Conservation (phyloP, 2,797 vertebrate genomes). For the Pseudocheirus occidentalis region DNA sequence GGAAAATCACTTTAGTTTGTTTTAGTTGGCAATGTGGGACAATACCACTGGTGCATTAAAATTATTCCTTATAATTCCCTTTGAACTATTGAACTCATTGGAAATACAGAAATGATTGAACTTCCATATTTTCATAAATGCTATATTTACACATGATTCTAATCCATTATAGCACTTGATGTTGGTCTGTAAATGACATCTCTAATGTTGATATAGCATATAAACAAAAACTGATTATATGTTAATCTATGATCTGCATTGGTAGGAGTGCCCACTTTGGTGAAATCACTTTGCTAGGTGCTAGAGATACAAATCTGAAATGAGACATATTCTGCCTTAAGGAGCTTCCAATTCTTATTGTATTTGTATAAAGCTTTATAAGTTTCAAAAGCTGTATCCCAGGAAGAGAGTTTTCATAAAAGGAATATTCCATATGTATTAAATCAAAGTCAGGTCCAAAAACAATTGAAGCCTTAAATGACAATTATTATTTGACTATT, state of each 20-base stretch:
- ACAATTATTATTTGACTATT: not conserved
- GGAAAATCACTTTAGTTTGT: not conserved
- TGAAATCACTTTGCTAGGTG: not conserved
- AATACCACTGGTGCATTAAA: not conserved
- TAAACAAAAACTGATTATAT: not conserved
- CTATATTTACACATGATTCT: not conserved
- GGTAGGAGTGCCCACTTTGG: not conserved
- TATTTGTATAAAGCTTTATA: not conserved
- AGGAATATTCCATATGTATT: too few relatives aligned
- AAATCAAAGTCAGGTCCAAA: too few relatives aligned
- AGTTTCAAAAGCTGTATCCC: not conserved
- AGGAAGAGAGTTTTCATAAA: not conserved
- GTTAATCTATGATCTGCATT: not conserved
- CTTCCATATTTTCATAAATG: not conserved
- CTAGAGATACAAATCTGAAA: not conserved
- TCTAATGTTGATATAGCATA: not conserved
- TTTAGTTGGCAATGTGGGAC: not conserved
- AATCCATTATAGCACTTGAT: not conserved
- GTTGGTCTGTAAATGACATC: not conserved
- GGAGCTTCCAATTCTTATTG: not conserved
- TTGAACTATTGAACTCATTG: not conserved
- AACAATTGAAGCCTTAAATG: too few relatives aligned
- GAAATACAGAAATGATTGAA: not conserved
- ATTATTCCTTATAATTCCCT: not conserved
- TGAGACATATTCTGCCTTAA: not conserved